Evolutionary conservation across 2,113 vertebrate species (phyloP).

Genomic region (Choloepus hoffmanni): DNA sequence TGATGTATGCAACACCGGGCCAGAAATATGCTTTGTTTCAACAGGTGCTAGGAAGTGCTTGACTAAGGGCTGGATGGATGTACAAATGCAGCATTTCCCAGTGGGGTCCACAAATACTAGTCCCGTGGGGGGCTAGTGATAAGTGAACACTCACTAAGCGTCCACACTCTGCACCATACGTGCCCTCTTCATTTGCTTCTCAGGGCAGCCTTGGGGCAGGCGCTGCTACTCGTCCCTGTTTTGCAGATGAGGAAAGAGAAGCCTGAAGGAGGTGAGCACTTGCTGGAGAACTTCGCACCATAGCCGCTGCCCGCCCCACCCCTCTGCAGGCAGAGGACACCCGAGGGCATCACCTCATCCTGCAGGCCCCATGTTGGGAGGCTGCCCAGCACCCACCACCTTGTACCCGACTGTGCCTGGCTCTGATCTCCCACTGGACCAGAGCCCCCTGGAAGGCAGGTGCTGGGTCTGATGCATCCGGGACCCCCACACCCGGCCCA

Average conservation of each 20-base stretch:
- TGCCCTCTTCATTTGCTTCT: neutral
- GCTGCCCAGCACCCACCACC: neutral
- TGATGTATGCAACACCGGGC: neutral
- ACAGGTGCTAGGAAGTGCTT: slow-evolving; percentile 19
- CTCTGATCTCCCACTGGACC: neutral
- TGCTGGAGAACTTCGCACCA: rapidly evolving
- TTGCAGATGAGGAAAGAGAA: neutral
- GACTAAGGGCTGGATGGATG: neutral
- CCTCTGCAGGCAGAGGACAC: neutral
- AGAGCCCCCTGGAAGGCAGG: neutral
- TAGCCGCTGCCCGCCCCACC: neutral
- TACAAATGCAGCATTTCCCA: neutral
- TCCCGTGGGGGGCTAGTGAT: rapidly evolving
- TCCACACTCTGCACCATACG: neutral
- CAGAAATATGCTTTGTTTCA: neutral
- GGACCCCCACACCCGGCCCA: neutral
- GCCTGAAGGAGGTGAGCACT: neutral
- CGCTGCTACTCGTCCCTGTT: neutral
- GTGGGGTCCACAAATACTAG: neutral
- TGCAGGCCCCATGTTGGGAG: neutral
- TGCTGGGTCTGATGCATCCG: neutral
- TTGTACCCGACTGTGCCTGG: neutral
- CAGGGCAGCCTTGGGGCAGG: neutral
- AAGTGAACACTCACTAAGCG: rapidly evolving
- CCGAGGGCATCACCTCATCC: rapidly evolving